Base-by-base conservation (phyloP, 2,888 invertebrate genomes). In the Drosophila meridiana region DNA sequence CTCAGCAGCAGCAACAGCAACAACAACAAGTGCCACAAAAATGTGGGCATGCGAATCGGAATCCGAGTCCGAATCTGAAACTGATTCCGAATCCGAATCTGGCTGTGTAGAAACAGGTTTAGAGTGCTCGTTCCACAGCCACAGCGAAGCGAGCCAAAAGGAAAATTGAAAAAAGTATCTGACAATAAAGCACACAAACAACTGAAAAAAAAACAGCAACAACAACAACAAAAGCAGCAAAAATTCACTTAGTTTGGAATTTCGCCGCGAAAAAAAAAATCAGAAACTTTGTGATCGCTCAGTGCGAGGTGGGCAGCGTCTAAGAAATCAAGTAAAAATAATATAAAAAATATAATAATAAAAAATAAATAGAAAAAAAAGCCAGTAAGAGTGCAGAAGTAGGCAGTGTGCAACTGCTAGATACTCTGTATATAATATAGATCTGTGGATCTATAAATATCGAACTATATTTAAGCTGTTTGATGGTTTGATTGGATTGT, bases 161-260 rank as follows among this genome's bases (percentile, higher is more conserved):
- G 87, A 86, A 89, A 89, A 84, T 83, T 75, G 80, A 87, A 87
- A 82, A 78, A 63, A 78, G 78, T 73, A 55, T 67, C 62, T 71
- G 65, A 70, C 71, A 61, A 75, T 78, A 81, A 72, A 69, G 82
- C 48, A 69, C 48, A 63, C 34, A 64, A 66, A 60, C 47, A 67
- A 40, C 30, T 34, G n/a, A n/a, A 6, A 20, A 48, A 45, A 69
- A 7, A 40, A 30, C 30, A 40, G 13, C 43, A 71, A 61, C 69
- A 63, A 57, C 67, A 69, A 26, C 7, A 45, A 45, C 26, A 73
- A 59, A 69, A 65, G 56, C 70, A 67, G 61, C 69, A 75, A 70
- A 85, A 84, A 87, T 83, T 88, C 89, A 90, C 90, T 87, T 90
- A 89, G 87, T 83, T 88, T 86, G 87, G 87, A 87, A 87, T 90